Evolutionary conservation across 2,113 vertebrate species (phyloP), one percentile per base, ranked within the genome.

Genomic region (Vulpes lagopus): DNA sequence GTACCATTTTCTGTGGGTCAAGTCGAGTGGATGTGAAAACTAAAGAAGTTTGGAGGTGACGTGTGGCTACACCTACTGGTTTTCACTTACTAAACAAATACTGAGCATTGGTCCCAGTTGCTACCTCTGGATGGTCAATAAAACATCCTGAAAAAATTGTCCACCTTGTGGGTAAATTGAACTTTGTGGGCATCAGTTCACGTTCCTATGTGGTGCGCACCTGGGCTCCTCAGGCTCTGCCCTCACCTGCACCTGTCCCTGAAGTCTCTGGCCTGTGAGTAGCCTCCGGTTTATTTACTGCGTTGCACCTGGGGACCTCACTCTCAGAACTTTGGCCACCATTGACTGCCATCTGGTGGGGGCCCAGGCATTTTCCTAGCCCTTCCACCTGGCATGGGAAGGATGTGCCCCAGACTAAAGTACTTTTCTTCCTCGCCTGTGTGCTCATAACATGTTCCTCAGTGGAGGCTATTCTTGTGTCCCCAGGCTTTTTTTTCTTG

Each of bases 381-480:
- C 64, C 2, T 55, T 43, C 22, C 15, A 5, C 20, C 0, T 19
- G 71, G 49, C 14, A 5, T 38, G 55, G 5, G 9, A 35, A 81
- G 35, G 55, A 16, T 4, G 2, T 55, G 14, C 49, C 59, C 51
- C 64, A 15, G 15, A 15, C 27, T 14, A 3, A 76, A 49, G 16
- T 16, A 19, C 27, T 32, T 17, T 53, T 20, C 43, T 1, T 35
- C 25, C 35, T 8, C 53, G 0, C 1, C 60, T 19, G 0, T 30
- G 12, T 7, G 6, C 19, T n/a, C 25, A 11, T 23, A 1, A 30
- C 8, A 1, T 6, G 0, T 8, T 35, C 49, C 87, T 35, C 5
- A 0, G 9, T 27, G 53, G 51, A 6, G 8, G 10, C 27, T 30
- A 1, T 43, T 27, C 0, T 0, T 2, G 0, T 3, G 1, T 1